Conservation (phyloP, 2,113 vertebrate genomes). For the Leptosomus discolor region DNA sequence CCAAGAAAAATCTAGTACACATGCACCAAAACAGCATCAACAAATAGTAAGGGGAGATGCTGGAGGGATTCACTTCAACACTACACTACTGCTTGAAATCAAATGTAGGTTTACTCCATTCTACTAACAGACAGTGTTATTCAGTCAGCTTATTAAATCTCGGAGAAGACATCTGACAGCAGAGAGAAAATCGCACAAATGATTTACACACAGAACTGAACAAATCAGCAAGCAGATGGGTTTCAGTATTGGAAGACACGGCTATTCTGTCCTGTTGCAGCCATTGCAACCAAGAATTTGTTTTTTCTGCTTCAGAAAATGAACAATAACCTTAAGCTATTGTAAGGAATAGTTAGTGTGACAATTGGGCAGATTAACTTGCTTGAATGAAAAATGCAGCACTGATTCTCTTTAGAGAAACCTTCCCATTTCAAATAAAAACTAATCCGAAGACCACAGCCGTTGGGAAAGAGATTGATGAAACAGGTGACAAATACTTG, state of each 20-base stretch:
- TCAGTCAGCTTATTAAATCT: background rate
- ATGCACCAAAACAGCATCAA: background rate
- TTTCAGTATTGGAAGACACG: background rate
- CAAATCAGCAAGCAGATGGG: background rate
- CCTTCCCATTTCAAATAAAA: background rate
- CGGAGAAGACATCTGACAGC: background rate
- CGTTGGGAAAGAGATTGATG: background rate
- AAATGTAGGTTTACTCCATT: background rate
- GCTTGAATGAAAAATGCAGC: background rate
- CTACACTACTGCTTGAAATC: background rate
- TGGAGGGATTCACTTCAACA: background rate
- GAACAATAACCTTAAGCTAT: background rate
- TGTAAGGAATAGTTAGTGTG: background rate
- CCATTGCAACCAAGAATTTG: background rate
- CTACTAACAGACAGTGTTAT: background rate
- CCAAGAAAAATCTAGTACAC: background rate
- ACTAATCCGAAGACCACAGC: background rate
- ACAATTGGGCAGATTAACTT: background rate
- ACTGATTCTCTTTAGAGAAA: background rate
- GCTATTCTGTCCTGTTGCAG: background rate
- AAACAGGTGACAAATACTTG: background rate
- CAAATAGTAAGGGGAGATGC: background rate
- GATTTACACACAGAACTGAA: background rate
- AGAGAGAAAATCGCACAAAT: background rate
- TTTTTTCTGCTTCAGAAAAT: background rate